A percentile compares a stretch with the other conserved stretches of the same genome.
These are phyloP conservation scores for Drosophila aldrichi DNA, from an alignment of 2,888 invertebrate genomes.

Conservation along the genomic window DNA sequence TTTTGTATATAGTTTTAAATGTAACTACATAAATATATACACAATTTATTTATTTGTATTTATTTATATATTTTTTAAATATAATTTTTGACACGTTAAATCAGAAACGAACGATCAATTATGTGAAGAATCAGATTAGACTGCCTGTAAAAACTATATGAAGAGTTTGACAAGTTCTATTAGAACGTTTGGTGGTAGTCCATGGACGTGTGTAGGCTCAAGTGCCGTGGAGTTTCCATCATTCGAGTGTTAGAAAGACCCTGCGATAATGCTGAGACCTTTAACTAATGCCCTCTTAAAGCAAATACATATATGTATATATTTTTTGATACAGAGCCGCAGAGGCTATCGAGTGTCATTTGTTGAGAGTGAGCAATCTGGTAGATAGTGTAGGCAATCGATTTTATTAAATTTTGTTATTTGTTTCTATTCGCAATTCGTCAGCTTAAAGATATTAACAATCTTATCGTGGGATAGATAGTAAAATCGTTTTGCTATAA, in stretches of 20 bases:
- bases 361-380: constrained; percentile 8
- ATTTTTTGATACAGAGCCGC: not conserved
- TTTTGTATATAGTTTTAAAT: too few species aligned
- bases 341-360: not conserved
- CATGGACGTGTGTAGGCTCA: not conserved
- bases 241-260: constrained; percentile 7
- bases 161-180: constrained; percentile 4
- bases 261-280: not conserved
- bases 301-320: too few species aligned
- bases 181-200: not conserved
- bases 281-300: constrained; percentile 18
- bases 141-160: not conserved
- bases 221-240: not conserved
- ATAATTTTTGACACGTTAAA: constrained; percentile 1
- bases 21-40: not conserved
- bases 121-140: constrained; percentile 10
- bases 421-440: not conserved
- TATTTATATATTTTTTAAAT: not conserved
- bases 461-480: constrained; percentile 45
- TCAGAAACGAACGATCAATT: constrained; percentile 2
- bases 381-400: constrained; percentile 39
- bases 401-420: not conserved
- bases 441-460: constrained; percentile 38
- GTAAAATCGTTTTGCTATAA: constrained; percentile 38
- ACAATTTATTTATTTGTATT: not conserved